These are phyloP conservation scores for Lysandra coridon DNA, from an alignment of 2,888 invertebrate species.

Conservation along the genomic window DNA sequence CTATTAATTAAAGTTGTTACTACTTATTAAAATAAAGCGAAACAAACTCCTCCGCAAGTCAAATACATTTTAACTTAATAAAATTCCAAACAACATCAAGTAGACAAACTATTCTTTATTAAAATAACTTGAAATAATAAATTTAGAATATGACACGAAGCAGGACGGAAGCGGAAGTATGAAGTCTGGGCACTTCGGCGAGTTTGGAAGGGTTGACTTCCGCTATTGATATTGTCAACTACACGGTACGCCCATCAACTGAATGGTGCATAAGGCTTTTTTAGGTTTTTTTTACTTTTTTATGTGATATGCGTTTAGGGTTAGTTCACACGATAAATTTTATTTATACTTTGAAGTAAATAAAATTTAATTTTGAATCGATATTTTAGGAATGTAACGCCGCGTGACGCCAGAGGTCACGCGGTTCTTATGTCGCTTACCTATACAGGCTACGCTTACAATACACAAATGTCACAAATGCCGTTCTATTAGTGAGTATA, in stretches of 20 bases:
- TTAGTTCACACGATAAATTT: too few species aligned
- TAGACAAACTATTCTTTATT: constrained; percentile 29
- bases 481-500: too few species aligned
- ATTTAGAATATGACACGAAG: constrained; percentile 40
- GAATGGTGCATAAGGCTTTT: not conserved
- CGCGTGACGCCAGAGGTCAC: too few species aligned
- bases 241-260: not conserved
- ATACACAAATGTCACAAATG: too few species aligned
- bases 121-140: constrained; percentile 36
- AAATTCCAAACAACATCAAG: not conserved
- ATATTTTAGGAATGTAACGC: too few species aligned
- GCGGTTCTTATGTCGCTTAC: too few species aligned
- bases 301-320: too few species aligned
- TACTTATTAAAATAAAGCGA: not conserved
- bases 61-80: not conserved
- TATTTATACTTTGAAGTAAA: too few species aligned
- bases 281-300: not conserved
- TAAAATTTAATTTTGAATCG: too few species aligned
- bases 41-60: not conserved
- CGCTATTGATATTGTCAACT: constrained; percentile 25
- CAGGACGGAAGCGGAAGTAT: constrained; percentile 37
- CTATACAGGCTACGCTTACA: too few species aligned
- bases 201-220: constrained; percentile 16
- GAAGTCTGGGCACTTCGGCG: constrained; percentile 23
- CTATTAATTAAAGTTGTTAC: not conserved